Evolutionary conservation across 2,113 vertebrate species (phyloP).

Genomic region (Sinocyclocheilus maitianheensis): DNA sequence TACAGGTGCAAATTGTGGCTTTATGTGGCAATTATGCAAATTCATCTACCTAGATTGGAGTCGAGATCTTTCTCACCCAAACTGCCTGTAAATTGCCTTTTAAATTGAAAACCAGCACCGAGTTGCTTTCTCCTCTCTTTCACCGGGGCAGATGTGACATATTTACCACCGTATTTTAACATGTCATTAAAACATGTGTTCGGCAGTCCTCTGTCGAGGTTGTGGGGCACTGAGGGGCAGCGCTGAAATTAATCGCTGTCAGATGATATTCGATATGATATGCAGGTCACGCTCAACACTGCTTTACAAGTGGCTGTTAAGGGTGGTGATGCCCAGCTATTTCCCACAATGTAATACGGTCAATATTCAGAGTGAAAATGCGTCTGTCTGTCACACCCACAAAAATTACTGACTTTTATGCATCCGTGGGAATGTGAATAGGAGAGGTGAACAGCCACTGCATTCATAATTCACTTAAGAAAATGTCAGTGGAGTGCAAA

Average conservation of each 20-base stretch:
- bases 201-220: constrained; percentile 55
- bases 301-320: constrained; percentile 4
- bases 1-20: constrained; percentile 64
- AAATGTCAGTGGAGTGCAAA: not conserved
- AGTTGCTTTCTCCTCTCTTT: constrained; percentile 59
- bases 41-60: constrained; percentile 60
- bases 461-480: not conserved
- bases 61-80: constrained; percentile 63
- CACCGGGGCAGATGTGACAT: constrained; percentile 58
- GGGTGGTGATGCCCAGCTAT: not conserved
- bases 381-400: not conserved
- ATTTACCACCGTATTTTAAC: constrained; percentile 53
- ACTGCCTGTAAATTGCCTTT: constrained; percentile 65
- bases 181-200: constrained; percentile 55
- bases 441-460: not conserved
- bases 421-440: not conserved
- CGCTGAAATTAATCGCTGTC: not conserved
- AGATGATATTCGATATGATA: not conserved
- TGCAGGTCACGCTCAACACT: constrained; percentile 18
- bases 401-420: constrained; percentile 14
- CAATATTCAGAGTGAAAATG: constrained; percentile 39
- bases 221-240: constrained; percentile 1
- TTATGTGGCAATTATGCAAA: constrained; percentile 71
- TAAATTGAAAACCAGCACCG: constrained; percentile 68
- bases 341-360: not conserved